Percentiles rank a stretch among this genome's conserved stretches.
Evolutionary conservation across 2,797 vertebrate genomes (phyloP).

Genomic region (Chrysocyon brachyurus): DNA sequence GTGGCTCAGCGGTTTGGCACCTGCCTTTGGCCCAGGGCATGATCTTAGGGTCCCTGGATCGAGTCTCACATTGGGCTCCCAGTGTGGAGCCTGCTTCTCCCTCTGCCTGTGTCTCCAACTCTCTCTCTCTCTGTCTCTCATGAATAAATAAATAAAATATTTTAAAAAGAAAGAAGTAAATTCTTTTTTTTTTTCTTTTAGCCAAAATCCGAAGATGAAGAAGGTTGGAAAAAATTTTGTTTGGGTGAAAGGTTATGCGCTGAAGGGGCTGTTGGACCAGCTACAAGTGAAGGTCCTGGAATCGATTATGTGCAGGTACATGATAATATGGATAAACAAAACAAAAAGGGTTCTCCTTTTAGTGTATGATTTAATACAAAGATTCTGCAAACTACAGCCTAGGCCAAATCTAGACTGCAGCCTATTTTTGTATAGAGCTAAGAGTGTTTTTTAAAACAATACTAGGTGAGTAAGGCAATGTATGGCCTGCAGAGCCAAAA

Average conservation of each 20-base stretch:
- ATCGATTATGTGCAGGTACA: conserved; percentile 95
- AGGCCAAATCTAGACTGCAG: not conserved
- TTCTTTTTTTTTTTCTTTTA: conserved; percentile 74
- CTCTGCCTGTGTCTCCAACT: too few species aligned
- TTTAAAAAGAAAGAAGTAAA: conserved; percentile 20
- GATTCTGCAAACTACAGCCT: not conserved
- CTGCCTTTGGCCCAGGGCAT: too few species aligned
- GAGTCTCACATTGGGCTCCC: too few species aligned
- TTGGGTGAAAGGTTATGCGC: conserved; percentile 93
- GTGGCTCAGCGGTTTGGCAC: too few species aligned
- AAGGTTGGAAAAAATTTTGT: conserved; percentile 93
- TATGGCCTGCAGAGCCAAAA: not conserved
- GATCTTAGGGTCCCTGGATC: too few species aligned
- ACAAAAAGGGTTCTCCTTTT: not conserved
- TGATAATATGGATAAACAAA: not conserved
- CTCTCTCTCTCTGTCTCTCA: too few species aligned
- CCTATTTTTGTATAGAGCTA: not conserved
- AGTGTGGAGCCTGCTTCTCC: too few species aligned
- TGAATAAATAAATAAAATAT: too few species aligned
- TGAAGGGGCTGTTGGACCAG: conserved; percentile 82
- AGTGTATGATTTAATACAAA: not conserved
- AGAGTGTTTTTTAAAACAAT: not conserved
- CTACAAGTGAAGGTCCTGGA: conserved; percentile 88
- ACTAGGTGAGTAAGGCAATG: not conserved
- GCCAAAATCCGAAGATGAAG: conserved; percentile 91